Base-by-base conservation (phyloP, 37 sponge, comb jelly and placozoan species). In the Spongilla lacustris region DNA sequence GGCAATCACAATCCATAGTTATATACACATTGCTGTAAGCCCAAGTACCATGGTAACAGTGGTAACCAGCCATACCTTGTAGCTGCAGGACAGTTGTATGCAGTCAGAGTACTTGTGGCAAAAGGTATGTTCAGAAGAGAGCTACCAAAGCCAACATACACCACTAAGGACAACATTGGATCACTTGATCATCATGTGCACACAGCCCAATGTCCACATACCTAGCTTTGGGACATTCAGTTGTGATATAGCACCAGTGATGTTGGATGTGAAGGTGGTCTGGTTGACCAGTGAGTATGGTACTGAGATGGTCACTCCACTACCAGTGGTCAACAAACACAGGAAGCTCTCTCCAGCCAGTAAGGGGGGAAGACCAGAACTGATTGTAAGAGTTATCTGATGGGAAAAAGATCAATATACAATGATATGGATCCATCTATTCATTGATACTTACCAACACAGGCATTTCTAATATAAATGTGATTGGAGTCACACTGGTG, bases 111-210 rank as follows among this genome's bases (percentile, higher is more conserved):
- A 22, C 31, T 86, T 12, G 78, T 77, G 41, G 69, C 79, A 48
- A 86, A 86, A 12, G 86, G 78, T 19, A 78, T 26, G 32, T 32
- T 49, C 6, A 72, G 73, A 30, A 22, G 29, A 24, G 77, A 77
- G 27, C 86, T 86, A 19, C 78, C 79, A 86, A 86, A 79, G 71
- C 86, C 78, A 79, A 86, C 69, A 50, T 78, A 3, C 3, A 68
- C 71, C 50, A 71, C 86, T 86, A 32, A 1, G n/a, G 29, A 58
- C 29, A 30, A 29, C 34, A 74, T 58, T 26, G 33, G 27, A 27
- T 36, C 9, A 74, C 66, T 0, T 31, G 29, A 73, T 28, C 21
- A 38, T n/a, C 66, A 73, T 26, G 26, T 19, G 24, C 36, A 67
- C 70, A 75, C 10, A 5, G 36, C 25, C 21, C 23, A 41, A 19